Evolutionary conservation across 1,140 invertebrate genomes (phyloP), one percentile per base, ranked within the genome.

Genomic region (Drosophila carrolli): DNA sequence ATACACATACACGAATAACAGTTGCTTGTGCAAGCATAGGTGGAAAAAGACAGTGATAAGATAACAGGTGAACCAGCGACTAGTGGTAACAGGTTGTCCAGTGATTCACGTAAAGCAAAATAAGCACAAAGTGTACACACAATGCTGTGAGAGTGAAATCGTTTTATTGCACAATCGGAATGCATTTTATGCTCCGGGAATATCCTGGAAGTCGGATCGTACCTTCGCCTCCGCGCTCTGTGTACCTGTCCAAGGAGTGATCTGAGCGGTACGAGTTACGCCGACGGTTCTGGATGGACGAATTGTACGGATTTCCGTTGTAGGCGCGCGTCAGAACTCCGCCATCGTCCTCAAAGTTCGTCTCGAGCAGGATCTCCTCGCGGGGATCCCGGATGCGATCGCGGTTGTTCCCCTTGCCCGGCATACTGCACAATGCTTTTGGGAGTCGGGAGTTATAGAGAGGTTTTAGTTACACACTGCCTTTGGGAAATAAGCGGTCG

Each of bases 341-440:
- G 35, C 91, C 91, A 53, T 92, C 91, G 37, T 92, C 91, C 75
- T 92, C 92, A 35, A 92, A 92, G 65, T 92, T 92, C 37, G 92
- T 92, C 75, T 92, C 92, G 44, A 92, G 81, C 16, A 92, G 62
- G 32, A 92, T 92, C 50, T 91, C 90, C 71, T 92, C 92, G 40
- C 92, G 90, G 9, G 84, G 91, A 89, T 92, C 92, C 23, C 83
- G 78, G 38, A 91, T 63, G 14, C 90, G 84, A 78, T 92, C 91
- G 6, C 90, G 90, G 73, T 91, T 89, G 63, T 57, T 89, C 35
- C 46, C 74, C 63, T 89, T 76, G 1, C 66, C 67, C 38, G 79
- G 68, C 83, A 88, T 89, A 50, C 68, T 88, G 76, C 59, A 76
- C 72, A 86, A 47, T 16, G 65, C 65, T 68, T 68, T 53, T 29